Evolutionary conservation across 2,888 invertebrate species (phyloP).

Genomic region (Polydrusus pterygomalis): DNA sequence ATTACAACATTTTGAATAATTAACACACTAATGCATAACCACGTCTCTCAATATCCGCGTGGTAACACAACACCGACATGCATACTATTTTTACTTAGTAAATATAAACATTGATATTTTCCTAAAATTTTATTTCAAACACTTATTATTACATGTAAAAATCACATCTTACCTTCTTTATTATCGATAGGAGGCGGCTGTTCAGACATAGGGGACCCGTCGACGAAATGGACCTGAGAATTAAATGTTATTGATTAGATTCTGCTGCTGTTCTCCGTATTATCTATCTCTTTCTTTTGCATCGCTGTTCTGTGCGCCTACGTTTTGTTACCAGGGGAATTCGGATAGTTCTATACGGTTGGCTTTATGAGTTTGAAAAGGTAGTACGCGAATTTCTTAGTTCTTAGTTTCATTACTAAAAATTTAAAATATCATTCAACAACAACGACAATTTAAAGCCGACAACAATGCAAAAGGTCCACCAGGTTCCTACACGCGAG

Average conservation of each 20-base stretch:
- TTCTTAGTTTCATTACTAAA: no score
- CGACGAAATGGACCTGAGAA: slow-evolving; percentile 80
- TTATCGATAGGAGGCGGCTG: slow-evolving; percentile 63
- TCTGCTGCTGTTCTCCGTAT: slow-evolving; percentile 15
- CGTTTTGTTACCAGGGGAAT: slow-evolving; percentile 15
- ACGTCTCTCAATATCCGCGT: neutral
- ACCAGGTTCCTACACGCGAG: no score
- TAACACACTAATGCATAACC: neutral
- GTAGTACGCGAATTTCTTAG: no score
- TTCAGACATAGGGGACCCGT: slow-evolving; percentile 75
- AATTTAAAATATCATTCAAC: no score
- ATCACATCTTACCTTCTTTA: slow-evolving; percentile 62
- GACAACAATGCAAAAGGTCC: no score
- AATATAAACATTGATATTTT: no score
- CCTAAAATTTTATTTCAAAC: slow-evolving; percentile 27
- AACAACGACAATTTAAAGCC: no score
- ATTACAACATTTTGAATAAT: slow-evolving; percentile 4
- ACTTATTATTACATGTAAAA: slow-evolving; percentile 15
- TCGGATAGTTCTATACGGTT: neutral
- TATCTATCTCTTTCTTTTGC: neutral
- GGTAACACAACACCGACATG: neutral
- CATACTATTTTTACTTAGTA: neutral
- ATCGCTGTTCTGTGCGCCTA: no score
- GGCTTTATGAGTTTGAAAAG: no score
- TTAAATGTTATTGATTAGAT: slow-evolving; percentile 58